These are phyloP conservation scores for Meganola albula DNA, from an alignment of 2,888 invertebrate genomes.

Conservation along the genomic window DNA sequence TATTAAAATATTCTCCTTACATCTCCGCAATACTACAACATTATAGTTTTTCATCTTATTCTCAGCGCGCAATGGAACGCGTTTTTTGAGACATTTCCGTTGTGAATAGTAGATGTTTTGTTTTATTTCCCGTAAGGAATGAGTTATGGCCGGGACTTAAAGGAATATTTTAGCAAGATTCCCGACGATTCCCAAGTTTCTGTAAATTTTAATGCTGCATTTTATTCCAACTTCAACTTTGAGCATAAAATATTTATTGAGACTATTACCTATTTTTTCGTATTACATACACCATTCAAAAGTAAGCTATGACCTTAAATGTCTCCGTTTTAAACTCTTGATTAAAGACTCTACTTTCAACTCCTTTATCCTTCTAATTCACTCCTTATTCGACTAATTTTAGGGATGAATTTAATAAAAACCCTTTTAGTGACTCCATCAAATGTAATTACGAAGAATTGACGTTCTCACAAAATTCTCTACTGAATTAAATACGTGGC, in stretches of 20 bases:
- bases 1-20: constrained; percentile 30
- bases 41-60: constrained; percentile 29
- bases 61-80: constrained; percentile 34
- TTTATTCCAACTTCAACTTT: too few species aligned
- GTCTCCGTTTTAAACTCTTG: too few species aligned
- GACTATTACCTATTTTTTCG: too few species aligned
- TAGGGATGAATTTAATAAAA: constrained; percentile 5
- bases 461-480: constrained; percentile 2
- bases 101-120: constrained; percentile 34
- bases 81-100: constrained; percentile 38
- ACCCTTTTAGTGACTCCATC: not conserved
- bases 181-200: constrained; percentile 31
- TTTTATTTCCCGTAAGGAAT: constrained; percentile 41
- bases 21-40: constrained; percentile 26
- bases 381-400: constrained; percentile 7
- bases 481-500: not conserved
- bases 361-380: too few species aligned
- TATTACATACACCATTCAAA: too few species aligned
- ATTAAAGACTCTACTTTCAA: too few species aligned
- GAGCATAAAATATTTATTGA: too few species aligned
- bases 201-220: constrained; percentile 23
- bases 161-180: constrained; percentile 49
- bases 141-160: constrained; percentile 40
- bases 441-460: constrained; percentile 5
- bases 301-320: too few species aligned